Base-by-base conservation (phyloP, 2,888 invertebrate genomes). In the Dicycla oo region DNA sequence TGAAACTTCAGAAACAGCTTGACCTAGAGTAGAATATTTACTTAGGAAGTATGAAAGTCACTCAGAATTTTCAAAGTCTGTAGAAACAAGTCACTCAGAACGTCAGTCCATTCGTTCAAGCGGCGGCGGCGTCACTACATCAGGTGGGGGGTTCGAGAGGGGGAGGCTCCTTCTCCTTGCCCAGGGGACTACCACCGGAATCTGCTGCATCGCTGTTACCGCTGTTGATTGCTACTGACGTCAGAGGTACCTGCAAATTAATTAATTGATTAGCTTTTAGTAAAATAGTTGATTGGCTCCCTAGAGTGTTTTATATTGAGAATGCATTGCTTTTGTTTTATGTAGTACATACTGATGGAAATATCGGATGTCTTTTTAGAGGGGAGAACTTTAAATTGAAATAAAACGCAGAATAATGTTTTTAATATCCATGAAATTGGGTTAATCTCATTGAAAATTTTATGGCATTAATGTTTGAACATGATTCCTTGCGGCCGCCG, bases 151-250 rank as follows among this genome's bases (percentile, higher is more conserved):
- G 91, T 23, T 93, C 94, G 0, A 89, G 90, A 0, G 92, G 90
- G 0, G 84, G 89, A 20, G 82, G 85, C 18, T 91, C 91, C 64
- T 91, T 93, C 51, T 92, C 93, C 75, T 91, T 94, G 56, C 88
- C 90, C 23, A 89, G 89, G 2, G 95, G 94, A 76, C 93, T 94
- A 47, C 91, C 89, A 0, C 86, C 87, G 0, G 89, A 88, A 47
- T 94, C 94, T 0, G 88, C 88, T 23, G 90, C 88, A 2, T 91
- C 92, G 30, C 92, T 93, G 68, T 94, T 94, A 0, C 93, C 95
- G 69, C 95, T 94, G 87, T 93, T 93, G 69, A 93, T 90, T 6
- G 94, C 95, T 49, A 95, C 93, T 43, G 95, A 96, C 18, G 95
- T 96, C 38, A 95, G 78, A 3, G 95, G 95, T 7, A 96, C 95